A percentile compares a stretch with the other conserved stretches of the same genome.
Conservation (phyloP, 2,113 vertebrate species). For the Pteruthius melanotis region DNA sequence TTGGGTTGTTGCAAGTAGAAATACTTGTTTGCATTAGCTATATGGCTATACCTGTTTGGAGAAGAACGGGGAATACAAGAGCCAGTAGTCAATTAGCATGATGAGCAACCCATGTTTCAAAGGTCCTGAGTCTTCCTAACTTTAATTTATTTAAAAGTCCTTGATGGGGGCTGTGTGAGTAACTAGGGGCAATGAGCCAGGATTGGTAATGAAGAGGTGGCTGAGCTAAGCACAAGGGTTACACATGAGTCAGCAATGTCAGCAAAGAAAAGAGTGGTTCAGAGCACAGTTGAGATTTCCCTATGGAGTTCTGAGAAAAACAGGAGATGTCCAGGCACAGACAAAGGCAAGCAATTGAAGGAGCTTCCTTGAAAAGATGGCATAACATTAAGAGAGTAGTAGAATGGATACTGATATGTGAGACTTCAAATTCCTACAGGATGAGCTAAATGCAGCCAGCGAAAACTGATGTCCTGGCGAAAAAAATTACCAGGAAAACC, state of each 20-base stretch:
- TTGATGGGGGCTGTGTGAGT: neutral
- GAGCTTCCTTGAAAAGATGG: neutral
- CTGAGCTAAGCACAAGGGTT: conserved; percentile 34
- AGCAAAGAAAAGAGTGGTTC: neutral
- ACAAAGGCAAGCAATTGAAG: neutral
- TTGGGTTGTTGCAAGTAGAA: neutral
- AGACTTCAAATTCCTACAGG: neutral
- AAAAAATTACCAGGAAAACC: neutral
- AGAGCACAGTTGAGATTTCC: neutral
- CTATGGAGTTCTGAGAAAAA: neutral
- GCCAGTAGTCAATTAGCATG: neutral
- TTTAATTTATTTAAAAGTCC: conserved; percentile 36
- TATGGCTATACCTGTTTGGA: neutral
- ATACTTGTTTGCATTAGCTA: neutral
- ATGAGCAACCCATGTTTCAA: neutral
- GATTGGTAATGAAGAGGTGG: neutral
- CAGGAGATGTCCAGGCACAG: neutral
- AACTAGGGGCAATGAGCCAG: neutral
- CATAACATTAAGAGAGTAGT: neutral
- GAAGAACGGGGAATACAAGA: neutral
- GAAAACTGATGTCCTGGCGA: neutral
- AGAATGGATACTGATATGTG: neutral
- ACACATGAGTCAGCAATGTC: conserved; percentile 8
- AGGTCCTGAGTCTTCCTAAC: neutral
- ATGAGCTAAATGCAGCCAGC: neutral